Evolutionary conservation across 2,113 vertebrate genomes (phyloP).

Genomic region (Crotalus viridis): DNA sequence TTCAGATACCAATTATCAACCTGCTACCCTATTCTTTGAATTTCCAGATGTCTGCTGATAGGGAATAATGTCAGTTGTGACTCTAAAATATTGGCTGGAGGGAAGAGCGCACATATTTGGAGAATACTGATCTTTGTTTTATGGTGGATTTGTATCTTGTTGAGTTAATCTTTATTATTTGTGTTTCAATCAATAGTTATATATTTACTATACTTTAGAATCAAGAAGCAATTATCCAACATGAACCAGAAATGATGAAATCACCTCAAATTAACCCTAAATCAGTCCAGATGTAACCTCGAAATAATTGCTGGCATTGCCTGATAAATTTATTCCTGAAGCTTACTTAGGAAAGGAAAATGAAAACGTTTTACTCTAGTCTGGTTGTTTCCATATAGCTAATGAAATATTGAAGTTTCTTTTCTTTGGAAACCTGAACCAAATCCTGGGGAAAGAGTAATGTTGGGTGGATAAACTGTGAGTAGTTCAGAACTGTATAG

Average conservation of each 20-base stretch:
- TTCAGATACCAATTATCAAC: background rate
- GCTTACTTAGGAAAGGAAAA: background rate
- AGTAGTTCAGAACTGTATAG: background rate
- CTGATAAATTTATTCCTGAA: background rate
- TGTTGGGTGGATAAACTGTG: background rate
- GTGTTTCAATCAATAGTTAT: background rate
- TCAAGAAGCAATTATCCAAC: background rate
- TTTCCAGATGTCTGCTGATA: background rate
- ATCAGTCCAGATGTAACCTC: background rate
- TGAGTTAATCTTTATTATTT: background rate
- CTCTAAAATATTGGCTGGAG: background rate
- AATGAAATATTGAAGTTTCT: background rate
- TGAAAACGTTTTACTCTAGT: background rate
- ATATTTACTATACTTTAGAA: background rate
- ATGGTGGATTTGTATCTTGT: background rate
- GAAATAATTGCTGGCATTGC: background rate
- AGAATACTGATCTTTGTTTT: background rate
- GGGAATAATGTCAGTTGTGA: background rate
- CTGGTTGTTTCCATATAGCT: background rate
- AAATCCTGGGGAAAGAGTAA: background rate
- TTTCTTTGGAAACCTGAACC: background rate
- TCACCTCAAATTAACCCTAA: background rate
- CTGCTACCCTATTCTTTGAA: background rate
- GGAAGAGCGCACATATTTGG: background rate
- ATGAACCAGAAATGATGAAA: background rate